Percentiles rank a stretch among this genome's conserved stretches.
phyloP scores from a whole-genome alignment of 1,140 invertebrate genomes.

The Drosophila melanica region DNA sequence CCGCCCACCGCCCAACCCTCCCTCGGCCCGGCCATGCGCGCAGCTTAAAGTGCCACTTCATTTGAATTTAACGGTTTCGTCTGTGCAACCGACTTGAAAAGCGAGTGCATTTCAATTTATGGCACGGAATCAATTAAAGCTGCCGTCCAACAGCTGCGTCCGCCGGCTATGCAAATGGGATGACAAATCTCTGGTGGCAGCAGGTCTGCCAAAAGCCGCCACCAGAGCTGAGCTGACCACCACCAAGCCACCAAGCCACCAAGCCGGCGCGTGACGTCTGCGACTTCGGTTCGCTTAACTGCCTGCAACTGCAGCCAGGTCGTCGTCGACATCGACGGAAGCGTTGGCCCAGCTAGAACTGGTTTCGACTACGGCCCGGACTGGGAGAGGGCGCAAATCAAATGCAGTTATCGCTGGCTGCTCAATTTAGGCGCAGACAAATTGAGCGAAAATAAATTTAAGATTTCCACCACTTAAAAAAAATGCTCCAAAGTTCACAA shows the following conservation, averaged over 20 bases:
- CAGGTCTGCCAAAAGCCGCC: too few species aligned
- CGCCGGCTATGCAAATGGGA: conserved; percentile 1
- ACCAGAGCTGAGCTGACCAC: not conserved
- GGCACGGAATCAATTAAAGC: conserved; percentile 69
- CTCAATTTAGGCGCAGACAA: not conserved
- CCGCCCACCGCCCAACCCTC: too few species aligned
- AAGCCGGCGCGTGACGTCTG: too few species aligned
- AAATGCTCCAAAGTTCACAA: conserved; percentile 28
- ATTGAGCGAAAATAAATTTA: too few species aligned
- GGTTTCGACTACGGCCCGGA: not conserved
- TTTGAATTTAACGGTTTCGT: conserved; percentile 49
- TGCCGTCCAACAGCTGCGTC: conserved; percentile 13
- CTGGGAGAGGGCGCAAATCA: conserved; percentile 16
- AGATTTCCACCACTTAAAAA: conserved; percentile 4
- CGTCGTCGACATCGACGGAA: conserved; percentile 16
- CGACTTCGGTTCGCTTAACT: too few species aligned
- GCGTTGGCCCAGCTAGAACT: conserved; percentile 26
- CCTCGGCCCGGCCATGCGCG: too few species aligned
- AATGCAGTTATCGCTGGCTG: conserved; percentile 39
- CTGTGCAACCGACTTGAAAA: not conserved
- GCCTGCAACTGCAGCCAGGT: too few species aligned
- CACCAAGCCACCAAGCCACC: too few species aligned
- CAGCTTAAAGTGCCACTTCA: conserved; percentile 28
- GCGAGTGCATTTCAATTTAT: conserved; percentile 71
- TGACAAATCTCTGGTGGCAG: too few species aligned